phyloP scores from a whole-genome alignment of 2,113 vertebrate species.

The Orycteropus afer region DNA sequence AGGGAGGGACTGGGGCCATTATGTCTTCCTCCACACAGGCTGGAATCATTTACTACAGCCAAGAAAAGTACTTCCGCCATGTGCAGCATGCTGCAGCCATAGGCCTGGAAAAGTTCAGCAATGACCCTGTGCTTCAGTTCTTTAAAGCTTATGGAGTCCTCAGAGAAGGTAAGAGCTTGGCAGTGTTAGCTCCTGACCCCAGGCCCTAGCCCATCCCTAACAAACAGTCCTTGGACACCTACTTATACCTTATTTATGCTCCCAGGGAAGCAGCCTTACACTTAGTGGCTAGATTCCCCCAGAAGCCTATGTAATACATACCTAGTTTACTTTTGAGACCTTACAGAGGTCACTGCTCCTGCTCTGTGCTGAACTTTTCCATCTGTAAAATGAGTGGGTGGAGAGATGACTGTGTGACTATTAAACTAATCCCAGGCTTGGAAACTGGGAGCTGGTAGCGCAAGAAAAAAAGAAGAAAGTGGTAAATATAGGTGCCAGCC shows the following conservation, averaged over 20 bases:
- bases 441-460: neutral
- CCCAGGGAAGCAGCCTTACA: neutral
- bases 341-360: neutral
- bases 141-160: constrained; percentile 78
- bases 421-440: neutral
- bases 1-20: neutral
- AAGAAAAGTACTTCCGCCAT: constrained; percentile 82
- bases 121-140: constrained; percentile 78
- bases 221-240: neutral
- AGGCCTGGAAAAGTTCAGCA: constrained; percentile 71
- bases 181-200: neutral
- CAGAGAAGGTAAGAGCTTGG: constrained; percentile 71
- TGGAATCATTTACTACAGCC: constrained; percentile 74
- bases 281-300: neutral
- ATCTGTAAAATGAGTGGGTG: neutral
- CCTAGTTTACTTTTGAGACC: neutral
- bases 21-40: constrained; percentile 27
- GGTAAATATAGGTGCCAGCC: neutral
- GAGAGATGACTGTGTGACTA: neutral
- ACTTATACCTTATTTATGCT: neutral
- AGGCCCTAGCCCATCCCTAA: neutral
- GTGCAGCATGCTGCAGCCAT: constrained; percentile 66
- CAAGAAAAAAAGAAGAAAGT: neutral
- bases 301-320: neutral
- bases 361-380: neutral